Evolutionary conservation across 2,113 vertebrate genomes (phyloP).

Genomic region (Sciurus niger): DNA sequence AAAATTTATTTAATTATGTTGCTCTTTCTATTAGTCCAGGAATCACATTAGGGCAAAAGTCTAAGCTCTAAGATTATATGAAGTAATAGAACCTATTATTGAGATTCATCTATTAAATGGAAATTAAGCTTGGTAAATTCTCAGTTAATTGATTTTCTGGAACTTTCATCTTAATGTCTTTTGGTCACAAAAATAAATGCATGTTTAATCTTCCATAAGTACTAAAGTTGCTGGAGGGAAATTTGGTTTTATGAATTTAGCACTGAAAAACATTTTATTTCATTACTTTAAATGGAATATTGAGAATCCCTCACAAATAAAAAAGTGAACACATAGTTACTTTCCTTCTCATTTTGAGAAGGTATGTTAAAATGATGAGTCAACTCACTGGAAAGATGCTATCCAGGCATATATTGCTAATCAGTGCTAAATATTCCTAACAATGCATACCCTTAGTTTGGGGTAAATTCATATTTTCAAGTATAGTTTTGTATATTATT

Average conservation of each 20-base stretch:
- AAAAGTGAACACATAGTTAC: not conserved
- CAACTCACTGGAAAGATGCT: not conserved
- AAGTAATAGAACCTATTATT: not conserved
- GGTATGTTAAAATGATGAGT: not conserved
- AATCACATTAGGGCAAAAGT: conserved; percentile 4
- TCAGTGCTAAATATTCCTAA: not conserved
- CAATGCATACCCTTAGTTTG: not conserved
- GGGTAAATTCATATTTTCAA: not conserved
- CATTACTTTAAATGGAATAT: conserved; percentile 11
- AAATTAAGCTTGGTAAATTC: conserved; percentile 55
- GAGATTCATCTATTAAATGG: conserved; percentile 54
- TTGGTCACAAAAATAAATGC: conserved; percentile 65
- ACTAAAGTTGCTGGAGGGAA: conserved; percentile 33
- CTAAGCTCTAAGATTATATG: not conserved
- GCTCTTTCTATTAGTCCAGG: not conserved
- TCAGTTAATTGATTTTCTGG: conserved; percentile 53
- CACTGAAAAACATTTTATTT: conserved; percentile 24
- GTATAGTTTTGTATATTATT: not conserved
- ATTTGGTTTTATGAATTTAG: conserved; percentile 19
- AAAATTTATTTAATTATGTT: conserved; percentile 36
- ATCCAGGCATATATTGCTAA: not conserved
- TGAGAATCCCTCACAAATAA: not conserved
- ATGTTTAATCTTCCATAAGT: conserved; percentile 29
- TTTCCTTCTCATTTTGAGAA: not conserved
- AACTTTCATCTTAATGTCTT: conserved; percentile 57